phyloP scores from a whole-genome alignment of 2,797 vertebrate species.

The Brotogeris chrysoptera region DNA sequence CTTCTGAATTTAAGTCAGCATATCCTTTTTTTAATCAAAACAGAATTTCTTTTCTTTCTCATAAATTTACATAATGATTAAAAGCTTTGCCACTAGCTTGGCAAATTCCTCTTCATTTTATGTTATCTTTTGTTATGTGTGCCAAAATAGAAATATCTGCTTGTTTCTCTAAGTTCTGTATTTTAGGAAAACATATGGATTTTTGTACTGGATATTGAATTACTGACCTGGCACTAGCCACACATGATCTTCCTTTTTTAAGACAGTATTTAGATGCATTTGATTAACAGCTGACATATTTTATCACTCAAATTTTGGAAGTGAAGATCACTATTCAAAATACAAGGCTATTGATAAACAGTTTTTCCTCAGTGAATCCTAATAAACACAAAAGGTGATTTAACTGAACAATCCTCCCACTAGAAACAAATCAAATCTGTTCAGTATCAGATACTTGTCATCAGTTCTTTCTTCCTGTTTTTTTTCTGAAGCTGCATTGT shows the following conservation, averaged over 20 bases:
- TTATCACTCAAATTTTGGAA: neutral
- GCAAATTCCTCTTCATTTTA: neutral
- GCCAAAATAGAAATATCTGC: neutral
- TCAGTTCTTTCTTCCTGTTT: neutral
- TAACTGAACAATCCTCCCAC: neutral
- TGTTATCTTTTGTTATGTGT: neutral
- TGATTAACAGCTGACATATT: neutral
- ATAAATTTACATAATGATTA: neutral
- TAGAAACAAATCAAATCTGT: neutral
- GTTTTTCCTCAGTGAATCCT: neutral
- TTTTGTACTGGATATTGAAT: neutral
- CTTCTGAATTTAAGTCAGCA: neutral
- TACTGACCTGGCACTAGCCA: neutral
- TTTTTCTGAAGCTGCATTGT: neutral
- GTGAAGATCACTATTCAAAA: neutral
- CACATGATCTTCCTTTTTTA: neutral
- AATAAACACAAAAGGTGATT: neutral
- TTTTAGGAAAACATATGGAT: neutral
- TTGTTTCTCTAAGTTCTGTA: neutral
- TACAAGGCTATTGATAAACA: neutral
- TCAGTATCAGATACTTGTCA: neutral
- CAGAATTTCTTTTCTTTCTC: neutral
- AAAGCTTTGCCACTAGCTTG: neutral
- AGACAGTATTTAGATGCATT: neutral
- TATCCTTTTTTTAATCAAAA: neutral